These are phyloP conservation scores for Opisthograptis luteolata DNA, from an alignment of 2,888 invertebrate species.

Conservation along the genomic window DNA sequence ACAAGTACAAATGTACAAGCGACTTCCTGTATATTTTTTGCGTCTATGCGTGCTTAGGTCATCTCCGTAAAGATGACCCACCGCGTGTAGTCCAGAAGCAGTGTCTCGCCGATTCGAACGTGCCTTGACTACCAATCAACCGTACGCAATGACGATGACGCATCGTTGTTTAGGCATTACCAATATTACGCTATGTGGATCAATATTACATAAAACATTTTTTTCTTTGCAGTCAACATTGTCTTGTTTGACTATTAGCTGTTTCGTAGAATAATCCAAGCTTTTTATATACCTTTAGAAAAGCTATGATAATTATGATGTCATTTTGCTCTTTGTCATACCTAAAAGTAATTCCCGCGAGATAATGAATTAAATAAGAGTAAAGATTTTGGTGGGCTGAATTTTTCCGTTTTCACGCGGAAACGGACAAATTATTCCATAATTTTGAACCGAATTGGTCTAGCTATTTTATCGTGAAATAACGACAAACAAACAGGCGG, in stretches of 20 bases:
- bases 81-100: conserved; percentile 36
- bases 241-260: conserved; percentile 11
- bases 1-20: conserved; percentile 17
- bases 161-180: conserved; percentile 12
- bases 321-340: background rate
- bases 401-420: no score
- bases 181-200: conserved; percentile 41
- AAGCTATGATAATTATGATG: conserved; percentile 1
- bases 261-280: conserved; percentile 7
- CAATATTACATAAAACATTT: conserved; percentile 42
- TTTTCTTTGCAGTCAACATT: conserved; percentile 26
- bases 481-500: no score
- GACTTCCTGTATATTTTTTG: conserved; percentile 27
- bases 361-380: no score
- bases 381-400: no score
- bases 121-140: conserved; percentile 32
- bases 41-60: conserved; percentile 30
- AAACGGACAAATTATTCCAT: no score
- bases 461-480: no score
- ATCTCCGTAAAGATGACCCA: conserved; percentile 33
- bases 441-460: no score
- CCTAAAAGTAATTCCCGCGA: no score
- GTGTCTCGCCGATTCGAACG: conserved; percentile 31
- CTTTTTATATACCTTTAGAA: background rate
- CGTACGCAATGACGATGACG: conserved; percentile 18